A percentile compares a stretch with the other conserved stretches of the same genome.
These are phyloP conservation scores for Toxotes lorentzi DNA, from an alignment of 2,797 vertebrate species.

Conservation along the genomic window DNA sequence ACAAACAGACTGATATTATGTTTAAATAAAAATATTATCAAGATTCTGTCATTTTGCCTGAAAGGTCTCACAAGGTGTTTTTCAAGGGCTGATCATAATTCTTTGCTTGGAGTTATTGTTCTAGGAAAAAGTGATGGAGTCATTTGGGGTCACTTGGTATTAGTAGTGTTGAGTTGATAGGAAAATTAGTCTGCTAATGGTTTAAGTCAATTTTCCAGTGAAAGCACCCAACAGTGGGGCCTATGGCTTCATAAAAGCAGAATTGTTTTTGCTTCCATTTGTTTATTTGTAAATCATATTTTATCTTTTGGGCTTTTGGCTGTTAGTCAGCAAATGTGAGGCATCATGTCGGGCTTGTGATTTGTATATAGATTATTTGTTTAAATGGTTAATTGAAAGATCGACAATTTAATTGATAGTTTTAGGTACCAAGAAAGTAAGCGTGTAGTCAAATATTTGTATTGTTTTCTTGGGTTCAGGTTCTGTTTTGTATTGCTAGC, in stretches of 20 bases:
- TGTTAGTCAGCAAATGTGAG: background rate
- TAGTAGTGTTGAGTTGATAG: conserved; percentile 12
- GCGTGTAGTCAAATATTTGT: background rate
- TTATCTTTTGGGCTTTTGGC: background rate
- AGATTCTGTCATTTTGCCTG: background rate
- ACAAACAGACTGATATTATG: background rate
- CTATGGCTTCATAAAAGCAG: background rate
- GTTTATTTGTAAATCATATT: background rate
- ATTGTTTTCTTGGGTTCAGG: background rate
- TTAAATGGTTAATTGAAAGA: background rate
- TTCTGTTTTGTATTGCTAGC: background rate
- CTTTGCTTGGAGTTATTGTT: background rate
- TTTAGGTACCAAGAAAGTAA: background rate
- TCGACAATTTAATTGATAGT: background rate
- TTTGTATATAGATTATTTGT: background rate
- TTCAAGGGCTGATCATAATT: background rate
- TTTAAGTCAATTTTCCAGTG: conserved; percentile 1
- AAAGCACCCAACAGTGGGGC: background rate
- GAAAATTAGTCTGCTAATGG: conserved; percentile 2
- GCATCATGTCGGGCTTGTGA: background rate
- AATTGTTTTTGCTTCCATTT: background rate
- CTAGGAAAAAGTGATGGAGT: conserved; percentile 12
- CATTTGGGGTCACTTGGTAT: conserved; percentile 3
- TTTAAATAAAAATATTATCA: background rate
- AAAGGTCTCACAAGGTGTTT: background rate